Conservation (phyloP, 2,888 invertebrate species). For the Rhingia rostrata region DNA sequence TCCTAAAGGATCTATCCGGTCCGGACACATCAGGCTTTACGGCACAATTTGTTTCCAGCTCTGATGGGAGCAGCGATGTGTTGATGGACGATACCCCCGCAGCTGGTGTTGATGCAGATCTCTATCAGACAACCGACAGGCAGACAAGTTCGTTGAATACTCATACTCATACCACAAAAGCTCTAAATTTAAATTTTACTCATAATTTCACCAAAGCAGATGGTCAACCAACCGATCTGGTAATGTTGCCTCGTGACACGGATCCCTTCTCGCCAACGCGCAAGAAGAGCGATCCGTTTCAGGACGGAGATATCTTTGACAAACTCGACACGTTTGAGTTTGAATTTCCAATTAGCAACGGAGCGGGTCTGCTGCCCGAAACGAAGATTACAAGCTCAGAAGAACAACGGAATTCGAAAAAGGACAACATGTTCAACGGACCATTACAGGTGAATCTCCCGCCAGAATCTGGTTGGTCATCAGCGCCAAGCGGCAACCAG, state of each 20-base stretch:
- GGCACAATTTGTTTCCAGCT: slow-evolving; percentile 60
- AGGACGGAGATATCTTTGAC: slow-evolving; percentile 83
- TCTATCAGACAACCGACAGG: slow-evolving; percentile 43
- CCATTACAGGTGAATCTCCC: slow-evolving; percentile 88
- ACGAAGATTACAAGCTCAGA: slow-evolving; percentile 47
- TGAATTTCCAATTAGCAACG: slow-evolving; percentile 77
- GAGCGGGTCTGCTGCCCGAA: slow-evolving; percentile 51
- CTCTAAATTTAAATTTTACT: slow-evolving; percentile 71
- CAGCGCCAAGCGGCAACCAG: slow-evolving; percentile 76
- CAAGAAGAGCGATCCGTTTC: slow-evolving; percentile 87
- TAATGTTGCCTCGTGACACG: slow-evolving; percentile 82
- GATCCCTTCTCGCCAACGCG: slow-evolving; percentile 83
- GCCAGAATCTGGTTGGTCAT: slow-evolving; percentile 84
- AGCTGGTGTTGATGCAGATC: slow-evolving; percentile 47
- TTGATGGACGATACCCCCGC: slow-evolving; percentile 52
- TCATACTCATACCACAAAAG: slow-evolving; percentile 65
- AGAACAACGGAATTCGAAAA: slow-evolving; percentile 45
- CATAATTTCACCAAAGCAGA: slow-evolving; percentile 71
- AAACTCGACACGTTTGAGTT: slow-evolving; percentile 83
- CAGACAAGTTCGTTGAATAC: slow-evolving; percentile 73
- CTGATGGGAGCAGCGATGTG: slow-evolving; percentile 63
- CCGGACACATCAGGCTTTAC: slow-evolving; percentile 56
- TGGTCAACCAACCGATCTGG: slow-evolving; percentile 80
- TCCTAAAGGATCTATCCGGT: slow-evolving; percentile 90
- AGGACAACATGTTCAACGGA: slow-evolving; percentile 85